phyloP scores from a whole-genome alignment of 2,113 vertebrate genomes.

The Chamaetylas fuelleborni region DNA sequence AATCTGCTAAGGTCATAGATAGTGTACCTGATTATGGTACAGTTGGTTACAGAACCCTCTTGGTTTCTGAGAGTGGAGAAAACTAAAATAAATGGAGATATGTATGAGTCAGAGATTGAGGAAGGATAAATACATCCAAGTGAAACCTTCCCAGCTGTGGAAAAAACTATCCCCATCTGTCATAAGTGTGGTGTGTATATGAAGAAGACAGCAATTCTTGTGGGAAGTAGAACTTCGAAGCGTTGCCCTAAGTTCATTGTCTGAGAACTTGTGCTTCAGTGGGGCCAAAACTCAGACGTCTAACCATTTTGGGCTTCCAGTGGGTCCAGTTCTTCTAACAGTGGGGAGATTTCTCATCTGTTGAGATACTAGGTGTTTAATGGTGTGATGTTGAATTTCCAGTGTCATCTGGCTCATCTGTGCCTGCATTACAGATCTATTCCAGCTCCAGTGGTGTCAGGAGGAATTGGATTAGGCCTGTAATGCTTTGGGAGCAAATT shows the following conservation, averaged over 20 bases:
- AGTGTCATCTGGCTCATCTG: not conserved
- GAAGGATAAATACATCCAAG: not conserved
- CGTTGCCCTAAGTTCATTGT: not conserved
- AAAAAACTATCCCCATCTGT: not conserved
- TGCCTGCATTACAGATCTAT: not conserved
- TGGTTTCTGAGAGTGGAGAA: not conserved
- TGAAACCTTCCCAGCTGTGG: not conserved
- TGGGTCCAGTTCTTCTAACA: not conserved
- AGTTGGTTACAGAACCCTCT: not conserved
- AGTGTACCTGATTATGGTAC: not conserved
- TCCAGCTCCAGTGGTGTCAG: not conserved
- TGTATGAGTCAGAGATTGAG: not conserved
- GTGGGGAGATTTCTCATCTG: not conserved
- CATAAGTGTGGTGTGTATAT: not conserved
- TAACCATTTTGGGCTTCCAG: not conserved
- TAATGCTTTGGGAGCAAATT: not conserved
- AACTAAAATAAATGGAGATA: not conserved
- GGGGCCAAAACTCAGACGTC: not conserved
- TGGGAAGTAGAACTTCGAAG: not conserved
- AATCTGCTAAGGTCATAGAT: not conserved
- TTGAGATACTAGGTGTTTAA: not conserved
- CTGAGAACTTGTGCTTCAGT: not conserved
- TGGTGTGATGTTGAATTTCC: not conserved
- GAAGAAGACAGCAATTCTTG: not conserved
- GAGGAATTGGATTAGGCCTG: not conserved